Percentiles rank a stretch among this genome's conserved stretches.
Evolutionary conservation across 2,888 invertebrate species (phyloP).

Genomic region (Terebella lapidaria): DNA sequence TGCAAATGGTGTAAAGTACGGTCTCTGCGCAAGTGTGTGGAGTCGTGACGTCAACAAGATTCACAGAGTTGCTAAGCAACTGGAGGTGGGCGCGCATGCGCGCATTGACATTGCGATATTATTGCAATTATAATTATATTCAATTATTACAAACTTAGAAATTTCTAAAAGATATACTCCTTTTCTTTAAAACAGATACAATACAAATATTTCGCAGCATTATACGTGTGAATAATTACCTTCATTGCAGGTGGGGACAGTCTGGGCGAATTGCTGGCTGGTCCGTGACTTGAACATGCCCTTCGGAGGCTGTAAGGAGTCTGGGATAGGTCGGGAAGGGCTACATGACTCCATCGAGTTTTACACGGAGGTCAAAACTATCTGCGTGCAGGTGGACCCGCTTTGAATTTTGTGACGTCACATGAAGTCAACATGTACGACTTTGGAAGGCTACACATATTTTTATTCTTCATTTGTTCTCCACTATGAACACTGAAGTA

Average conservation of each 20-base stretch:
- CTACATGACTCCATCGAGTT: conserved; percentile 57
- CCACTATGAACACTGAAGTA: too few species aligned
- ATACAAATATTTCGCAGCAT: not conserved
- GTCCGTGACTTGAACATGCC: conserved; percentile 59
- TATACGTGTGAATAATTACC: not conserved
- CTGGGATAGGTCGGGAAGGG: conserved; percentile 58
- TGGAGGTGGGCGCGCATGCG: conserved; percentile 49
- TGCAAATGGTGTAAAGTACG: conserved; percentile 56
- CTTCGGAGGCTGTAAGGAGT: conserved; percentile 59
- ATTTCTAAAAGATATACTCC: too few species aligned
- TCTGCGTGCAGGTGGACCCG: conserved; percentile 29
- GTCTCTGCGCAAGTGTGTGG: conserved; percentile 58
- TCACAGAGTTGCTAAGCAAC: conserved; percentile 54
- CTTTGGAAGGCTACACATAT: too few species aligned
- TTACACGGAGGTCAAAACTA: conserved; percentile 58
- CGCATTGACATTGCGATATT: not conserved
- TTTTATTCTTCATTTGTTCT: too few species aligned
- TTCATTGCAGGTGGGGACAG: conserved; percentile 55
- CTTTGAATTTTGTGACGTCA: too few species aligned
- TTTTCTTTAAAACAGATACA: too few species aligned
- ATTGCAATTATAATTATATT: too few species aligned
- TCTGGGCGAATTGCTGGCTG: conserved; percentile 61
- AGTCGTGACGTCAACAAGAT: conserved; percentile 51
- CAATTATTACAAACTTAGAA: not conserved
- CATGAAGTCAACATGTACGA: too few species aligned